A percentile compares a stretch with the other conserved stretches of the same genome.
These are phyloP conservation scores for Elgaria multicarinata DNA, from an alignment of 2,113 vertebrate species.

Conservation along the genomic window DNA sequence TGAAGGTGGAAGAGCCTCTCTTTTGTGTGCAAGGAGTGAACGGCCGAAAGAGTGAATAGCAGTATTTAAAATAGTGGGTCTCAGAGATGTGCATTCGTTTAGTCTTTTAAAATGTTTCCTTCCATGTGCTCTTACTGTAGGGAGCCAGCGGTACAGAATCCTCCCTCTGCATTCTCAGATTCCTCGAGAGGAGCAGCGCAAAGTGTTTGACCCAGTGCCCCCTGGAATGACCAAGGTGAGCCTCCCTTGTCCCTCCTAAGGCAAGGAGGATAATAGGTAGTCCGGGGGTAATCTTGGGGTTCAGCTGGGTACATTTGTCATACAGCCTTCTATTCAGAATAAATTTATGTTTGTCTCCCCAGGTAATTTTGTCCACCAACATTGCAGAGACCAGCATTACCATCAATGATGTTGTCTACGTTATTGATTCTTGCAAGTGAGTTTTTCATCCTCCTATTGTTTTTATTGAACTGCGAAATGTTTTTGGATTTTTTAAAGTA, in stretches of 20 bases:
- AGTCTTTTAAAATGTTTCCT: not conserved
- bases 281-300: not conserved
- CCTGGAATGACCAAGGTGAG: slow-evolving; percentile 86
- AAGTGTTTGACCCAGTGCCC: slow-evolving; percentile 91
- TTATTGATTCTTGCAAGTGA: slow-evolving; percentile 99
- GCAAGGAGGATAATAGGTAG: not conserved
- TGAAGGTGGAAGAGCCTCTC: not conserved
- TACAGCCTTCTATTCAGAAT: not conserved
- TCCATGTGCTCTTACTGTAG: slow-evolving; percentile 69
- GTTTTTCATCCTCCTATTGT: slow-evolving; percentile 66
- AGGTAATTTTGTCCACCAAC: slow-evolving; percentile 98
- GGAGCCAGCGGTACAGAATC: slow-evolving; percentile 84
- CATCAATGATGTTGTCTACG: slow-evolving; percentile 97
- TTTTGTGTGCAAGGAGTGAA: not conserved
- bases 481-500: not conserved
- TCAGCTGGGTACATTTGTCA: not conserved
- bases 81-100: not conserved
- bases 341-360: slow-evolving; percentile 33
- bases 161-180: slow-evolving; percentile 96
- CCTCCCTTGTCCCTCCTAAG: not conserved
- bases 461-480: slow-evolving; percentile 16
- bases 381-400: slow-evolving; percentile 97
- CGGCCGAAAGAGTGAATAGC: not conserved
- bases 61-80: not conserved
- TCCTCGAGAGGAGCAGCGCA: slow-evolving; percentile 93